These are phyloP conservation scores for Micromussa lordhowensis DNA, from an alignment of 92 coral and sea anemone species.

Conservation along the genomic window DNA sequence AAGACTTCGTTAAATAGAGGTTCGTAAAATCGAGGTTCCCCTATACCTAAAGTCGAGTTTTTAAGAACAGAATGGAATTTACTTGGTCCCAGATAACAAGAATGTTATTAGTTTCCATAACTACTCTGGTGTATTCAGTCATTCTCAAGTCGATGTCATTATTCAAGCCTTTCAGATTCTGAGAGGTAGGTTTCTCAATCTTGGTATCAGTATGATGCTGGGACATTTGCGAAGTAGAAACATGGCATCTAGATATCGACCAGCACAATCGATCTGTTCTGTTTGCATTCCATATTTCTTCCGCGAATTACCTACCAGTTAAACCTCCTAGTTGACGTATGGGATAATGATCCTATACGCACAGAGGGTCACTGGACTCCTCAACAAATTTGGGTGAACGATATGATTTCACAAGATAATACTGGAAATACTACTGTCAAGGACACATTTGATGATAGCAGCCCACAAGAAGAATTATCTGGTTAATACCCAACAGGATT, in stretches of 20 bases:
- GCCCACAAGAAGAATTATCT: not conserved
- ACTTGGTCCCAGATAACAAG: slow-evolving; percentile 26
- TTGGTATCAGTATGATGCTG: slow-evolving; percentile 40
- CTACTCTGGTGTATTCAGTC: slow-evolving; percentile 36
- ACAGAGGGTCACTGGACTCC: not conserved
- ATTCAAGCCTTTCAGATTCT: slow-evolving; percentile 42
- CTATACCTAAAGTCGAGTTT: too few species aligned
- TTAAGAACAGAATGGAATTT: not conserved
- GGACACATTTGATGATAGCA: slow-evolving; percentile 2
- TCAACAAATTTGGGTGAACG: too few species aligned
- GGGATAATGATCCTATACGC: slow-evolving; percentile 22
- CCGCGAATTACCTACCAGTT: slow-evolving; percentile 17
- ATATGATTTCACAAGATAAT: too few species aligned
- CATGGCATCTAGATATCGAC: not conserved
- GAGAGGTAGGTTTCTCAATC: slow-evolving; percentile 31
- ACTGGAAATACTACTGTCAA: not conserved
- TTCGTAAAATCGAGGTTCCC: too few species aligned
- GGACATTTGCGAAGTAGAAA: slow-evolving; percentile 47
- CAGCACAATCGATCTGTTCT: slow-evolving; percentile 8
- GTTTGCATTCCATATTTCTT: slow-evolving; percentile 24
- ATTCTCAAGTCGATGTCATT: not conserved
- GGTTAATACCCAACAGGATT: slow-evolving; percentile 46
- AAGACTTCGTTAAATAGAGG: too few species aligned
- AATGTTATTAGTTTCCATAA: slow-evolving; percentile 33
- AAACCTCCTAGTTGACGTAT: not conserved